A percentile compares a stretch with the other conserved stretches of the same genome.
These are phyloP conservation scores for Rhegmatorhina hoffmannsi DNA, from an alignment of 2,113 vertebrate genomes.

Conservation along the genomic window DNA sequence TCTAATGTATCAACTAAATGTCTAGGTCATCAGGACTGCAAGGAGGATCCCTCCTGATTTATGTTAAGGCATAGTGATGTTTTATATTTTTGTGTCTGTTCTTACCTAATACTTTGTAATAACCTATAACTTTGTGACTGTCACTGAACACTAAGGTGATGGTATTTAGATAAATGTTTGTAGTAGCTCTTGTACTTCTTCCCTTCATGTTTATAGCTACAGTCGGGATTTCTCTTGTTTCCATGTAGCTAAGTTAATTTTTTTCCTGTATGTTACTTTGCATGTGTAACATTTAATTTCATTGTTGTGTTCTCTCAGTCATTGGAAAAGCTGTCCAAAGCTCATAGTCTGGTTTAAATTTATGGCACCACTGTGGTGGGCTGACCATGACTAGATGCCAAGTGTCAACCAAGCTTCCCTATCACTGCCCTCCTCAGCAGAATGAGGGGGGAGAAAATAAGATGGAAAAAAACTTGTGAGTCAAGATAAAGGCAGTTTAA, in stretches of 20 bases:
- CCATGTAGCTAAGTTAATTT: background rate
- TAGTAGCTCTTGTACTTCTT: background rate
- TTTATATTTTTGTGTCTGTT: background rate
- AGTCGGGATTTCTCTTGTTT: background rate
- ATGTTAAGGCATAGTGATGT: background rate
- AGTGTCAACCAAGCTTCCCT: background rate
- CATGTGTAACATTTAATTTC: background rate
- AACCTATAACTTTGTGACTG: background rate
- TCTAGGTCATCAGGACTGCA: background rate
- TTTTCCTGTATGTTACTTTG: background rate
- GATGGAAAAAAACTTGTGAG: background rate
- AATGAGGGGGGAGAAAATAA: background rate
- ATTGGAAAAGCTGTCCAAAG: background rate
- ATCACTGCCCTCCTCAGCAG: background rate
- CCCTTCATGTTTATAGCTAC: background rate
- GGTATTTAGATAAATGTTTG: background rate
- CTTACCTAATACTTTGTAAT: background rate
- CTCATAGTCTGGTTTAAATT: background rate
- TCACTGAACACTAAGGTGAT: background rate
- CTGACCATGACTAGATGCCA: background rate
- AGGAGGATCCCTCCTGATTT: background rate
- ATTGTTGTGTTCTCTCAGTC: background rate
- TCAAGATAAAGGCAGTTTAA: background rate
- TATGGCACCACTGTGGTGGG: background rate
- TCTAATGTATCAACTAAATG: background rate